A percentile compares a stretch with the other conserved stretches of the same genome.
Conservation (phyloP, 1,140 invertebrate species). For the Achroia grisella region DNA sequence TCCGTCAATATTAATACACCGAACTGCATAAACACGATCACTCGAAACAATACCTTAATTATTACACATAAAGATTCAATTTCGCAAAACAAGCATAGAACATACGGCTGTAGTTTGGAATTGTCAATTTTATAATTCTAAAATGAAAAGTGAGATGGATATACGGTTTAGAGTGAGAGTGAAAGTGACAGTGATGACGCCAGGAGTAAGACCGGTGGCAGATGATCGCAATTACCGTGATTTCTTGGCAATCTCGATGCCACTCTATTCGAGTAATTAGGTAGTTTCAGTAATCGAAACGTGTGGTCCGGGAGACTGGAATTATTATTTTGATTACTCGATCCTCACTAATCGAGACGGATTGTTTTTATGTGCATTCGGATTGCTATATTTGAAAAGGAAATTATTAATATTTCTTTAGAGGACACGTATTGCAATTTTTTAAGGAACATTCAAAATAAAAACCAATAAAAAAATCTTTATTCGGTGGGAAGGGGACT, state of each 20-base stretch:
- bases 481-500: no score
- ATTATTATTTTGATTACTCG: conserved; percentile 49
- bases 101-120: neutral
- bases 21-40: neutral
- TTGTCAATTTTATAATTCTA: conserved; percentile 8
- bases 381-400: no score
- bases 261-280: conserved; percentile 30
- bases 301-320: conserved; percentile 24
- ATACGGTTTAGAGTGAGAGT: conserved; percentile 12
- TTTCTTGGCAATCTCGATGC: conserved; percentile 33
- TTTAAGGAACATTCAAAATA: no score
- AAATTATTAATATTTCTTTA: no score
- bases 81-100: no score
- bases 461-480: no score
- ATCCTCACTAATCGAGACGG: conserved; percentile 29
- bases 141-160: conserved; percentile 24
- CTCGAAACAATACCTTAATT: neutral
- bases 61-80: no score
- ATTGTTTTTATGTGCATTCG: no score
- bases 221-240: conserved; percentile 45
- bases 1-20: neutral
- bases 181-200: conserved; percentile 36
- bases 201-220: conserved; percentile 48
- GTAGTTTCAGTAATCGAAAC: conserved; percentile 54
- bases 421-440: no score